phyloP scores from a whole-genome alignment of 2,797 vertebrate species.

The Poecilia gillii region DNA sequence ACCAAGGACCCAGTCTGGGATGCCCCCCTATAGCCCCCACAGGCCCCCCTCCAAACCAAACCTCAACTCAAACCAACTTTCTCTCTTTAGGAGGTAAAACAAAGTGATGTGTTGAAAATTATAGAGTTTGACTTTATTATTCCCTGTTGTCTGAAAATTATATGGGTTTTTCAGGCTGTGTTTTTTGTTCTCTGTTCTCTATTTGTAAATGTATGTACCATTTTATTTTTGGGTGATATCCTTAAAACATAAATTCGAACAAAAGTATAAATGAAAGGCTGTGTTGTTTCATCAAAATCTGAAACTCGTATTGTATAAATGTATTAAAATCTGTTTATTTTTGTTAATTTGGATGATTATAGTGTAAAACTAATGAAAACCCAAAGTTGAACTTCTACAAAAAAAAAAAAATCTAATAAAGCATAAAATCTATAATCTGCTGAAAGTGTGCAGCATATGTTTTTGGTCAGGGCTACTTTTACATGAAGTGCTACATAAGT shows the following conservation, averaged over 20 bases:
- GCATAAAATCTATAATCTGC: not conserved
- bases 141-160: not conserved
- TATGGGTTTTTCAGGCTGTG: not conserved
- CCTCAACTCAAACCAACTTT: slow-evolving; percentile 33
- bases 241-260: not conserved
- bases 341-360: not conserved
- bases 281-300: not conserved
- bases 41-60: slow-evolving; percentile 20
- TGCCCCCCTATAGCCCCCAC: slow-evolving; percentile 23
- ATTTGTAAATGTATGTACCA: not conserved
- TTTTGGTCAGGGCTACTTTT: not conserved
- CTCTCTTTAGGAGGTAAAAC: slow-evolving; percentile 34
- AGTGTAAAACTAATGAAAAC: not conserved
- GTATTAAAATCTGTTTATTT: not conserved
- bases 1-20: slow-evolving; percentile 53
- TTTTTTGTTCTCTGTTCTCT: not conserved
- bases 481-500: not conserved
- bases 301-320: not conserved
- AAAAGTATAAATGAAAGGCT: not conserved
- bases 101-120: not conserved
- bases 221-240: not conserved
- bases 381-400: not conserved
- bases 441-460: not conserved
- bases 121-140: not conserved
- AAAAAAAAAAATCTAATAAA: not conserved